Evolutionary conservation across 23 tunicate species (phyloP).

Genomic region (Trididemnum nubilum): DNA sequence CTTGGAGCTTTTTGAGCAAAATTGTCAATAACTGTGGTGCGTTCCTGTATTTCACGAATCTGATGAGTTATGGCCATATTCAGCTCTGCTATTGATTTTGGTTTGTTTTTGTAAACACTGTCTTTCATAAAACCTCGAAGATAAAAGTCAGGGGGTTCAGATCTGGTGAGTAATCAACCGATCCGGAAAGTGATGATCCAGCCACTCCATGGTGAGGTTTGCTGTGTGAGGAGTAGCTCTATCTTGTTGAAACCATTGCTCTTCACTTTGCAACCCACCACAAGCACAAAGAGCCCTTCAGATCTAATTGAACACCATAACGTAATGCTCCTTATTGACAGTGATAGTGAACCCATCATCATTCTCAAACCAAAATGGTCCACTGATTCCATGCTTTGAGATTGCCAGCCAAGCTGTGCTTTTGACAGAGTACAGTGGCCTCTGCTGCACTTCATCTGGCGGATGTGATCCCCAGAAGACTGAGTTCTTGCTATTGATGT

Average conservation of each 20-base stretch:
- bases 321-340: background rate
- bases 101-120: slow-evolving; percentile 1
- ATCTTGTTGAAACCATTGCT: no score
- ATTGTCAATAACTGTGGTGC: background rate
- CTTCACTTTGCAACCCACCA: background rate
- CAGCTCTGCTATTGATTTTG: background rate
- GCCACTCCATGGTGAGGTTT: no score
- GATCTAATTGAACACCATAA: background rate
- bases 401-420: background rate
- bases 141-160: slow-evolving; percentile 2
- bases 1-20: background rate
- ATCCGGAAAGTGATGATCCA: no score
- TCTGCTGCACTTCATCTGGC: no score
- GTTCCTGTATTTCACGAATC: background rate
- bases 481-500: no score
- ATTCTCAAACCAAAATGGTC: no score
- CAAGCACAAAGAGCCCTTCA: background rate
- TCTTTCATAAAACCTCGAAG: slow-evolving; percentile 1
- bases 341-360: background rate
- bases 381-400: background rate
- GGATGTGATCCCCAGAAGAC: no score
- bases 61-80: background rate
- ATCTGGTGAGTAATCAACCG: background rate
- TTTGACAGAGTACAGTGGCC: no score
- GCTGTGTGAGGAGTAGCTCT: no score